Percentiles rank a stretch among this genome's conserved stretches.
Evolutionary conservation across 2,113 vertebrate genomes (phyloP).

Genomic region (Zosterops hypoxanthus): DNA sequence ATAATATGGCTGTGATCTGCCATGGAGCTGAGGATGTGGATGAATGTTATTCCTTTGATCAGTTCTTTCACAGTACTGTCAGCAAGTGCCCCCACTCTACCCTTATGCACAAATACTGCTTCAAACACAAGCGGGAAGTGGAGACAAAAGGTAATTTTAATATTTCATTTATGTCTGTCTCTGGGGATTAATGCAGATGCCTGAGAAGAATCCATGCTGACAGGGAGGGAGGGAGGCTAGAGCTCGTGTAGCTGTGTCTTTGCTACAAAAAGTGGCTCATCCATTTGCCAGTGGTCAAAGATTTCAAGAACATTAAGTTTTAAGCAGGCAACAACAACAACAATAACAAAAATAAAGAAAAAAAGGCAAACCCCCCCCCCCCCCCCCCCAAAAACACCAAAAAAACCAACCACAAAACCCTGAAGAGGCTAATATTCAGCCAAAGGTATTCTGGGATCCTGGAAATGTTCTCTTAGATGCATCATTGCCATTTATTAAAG

Average conservation of each 20-base stretch:
- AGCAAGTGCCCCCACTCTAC: background rate
- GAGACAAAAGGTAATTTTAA: slow-evolving; percentile 69
- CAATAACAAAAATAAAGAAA: too few species aligned
- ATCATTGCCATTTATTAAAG: slow-evolving; percentile 74
- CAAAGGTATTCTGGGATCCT: slow-evolving; percentile 72
- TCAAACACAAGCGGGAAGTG: background rate
- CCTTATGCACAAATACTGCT: background rate
- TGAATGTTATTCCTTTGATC: slow-evolving; percentile 52
- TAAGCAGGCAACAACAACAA: slow-evolving; percentile 52
- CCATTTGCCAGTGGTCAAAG: slow-evolving; percentile 34
- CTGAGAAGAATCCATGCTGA: slow-evolving; percentile 51
- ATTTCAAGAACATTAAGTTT: slow-evolving; percentile 64
- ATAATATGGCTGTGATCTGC: slow-evolving; percentile 6
- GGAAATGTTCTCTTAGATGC: slow-evolving; percentile 65
- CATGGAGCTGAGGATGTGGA: background rate
- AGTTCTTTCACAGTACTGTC: background rate
- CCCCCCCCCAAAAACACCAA: too few species aligned
- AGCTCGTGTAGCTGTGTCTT: background rate
- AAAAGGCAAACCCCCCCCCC: too few species aligned
- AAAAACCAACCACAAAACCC: background rate
- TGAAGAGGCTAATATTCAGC: slow-evolving; percentile 56
- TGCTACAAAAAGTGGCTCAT: slow-evolving; percentile 41
- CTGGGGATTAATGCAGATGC: slow-evolving; percentile 53
- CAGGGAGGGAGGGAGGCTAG: background rate
- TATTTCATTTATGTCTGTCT: slow-evolving; percentile 65